phyloP scores from a whole-genome alignment of 1,140 invertebrate genomes.

The Leucophenga varia region DNA sequence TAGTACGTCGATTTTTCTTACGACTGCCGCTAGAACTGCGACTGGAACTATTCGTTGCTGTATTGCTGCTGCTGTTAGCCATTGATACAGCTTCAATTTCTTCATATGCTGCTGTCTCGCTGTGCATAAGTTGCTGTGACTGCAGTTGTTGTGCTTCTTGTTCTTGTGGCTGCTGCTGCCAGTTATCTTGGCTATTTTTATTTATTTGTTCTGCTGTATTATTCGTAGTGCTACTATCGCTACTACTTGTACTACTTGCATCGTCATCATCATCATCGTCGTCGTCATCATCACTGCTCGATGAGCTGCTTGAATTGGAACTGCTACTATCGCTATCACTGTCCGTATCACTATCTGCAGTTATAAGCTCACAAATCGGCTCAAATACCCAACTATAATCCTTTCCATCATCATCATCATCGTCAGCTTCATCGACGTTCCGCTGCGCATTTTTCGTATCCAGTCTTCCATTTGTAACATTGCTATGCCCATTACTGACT shows the following conservation, averaged over 20 bases:
- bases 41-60: no score
- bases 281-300: slow-evolving; percentile 15
- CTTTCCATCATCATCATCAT: slow-evolving; percentile 29
- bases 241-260: neutral
- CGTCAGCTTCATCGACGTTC: no score
- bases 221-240: neutral
- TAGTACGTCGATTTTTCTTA: slow-evolving; percentile 4
- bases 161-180: neutral
- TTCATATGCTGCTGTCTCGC: slow-evolving; percentile 12
- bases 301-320: neutral
- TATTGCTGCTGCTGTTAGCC: no score
- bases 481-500: slow-evolving; percentile 16
- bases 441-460: no score
- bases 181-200: neutral
- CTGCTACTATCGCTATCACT: slow-evolving; percentile 19
- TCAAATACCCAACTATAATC: slow-evolving; percentile 52
- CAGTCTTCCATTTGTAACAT: slow-evolving; percentile 6
- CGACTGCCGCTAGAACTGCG: no score
- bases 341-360: slow-evolving; percentile 15
- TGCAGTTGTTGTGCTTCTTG: slow-evolving; percentile 4
- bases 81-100: slow-evolving; percentile 7
- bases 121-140: neutral
- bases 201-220: neutral
- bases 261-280: slow-evolving; percentile 15
- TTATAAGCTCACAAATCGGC: slow-evolving; percentile 43